These are phyloP conservation scores for Tretioscincus oriximinensis DNA, from an alignment of 2,113 vertebrate species.

Conservation along the genomic window DNA sequence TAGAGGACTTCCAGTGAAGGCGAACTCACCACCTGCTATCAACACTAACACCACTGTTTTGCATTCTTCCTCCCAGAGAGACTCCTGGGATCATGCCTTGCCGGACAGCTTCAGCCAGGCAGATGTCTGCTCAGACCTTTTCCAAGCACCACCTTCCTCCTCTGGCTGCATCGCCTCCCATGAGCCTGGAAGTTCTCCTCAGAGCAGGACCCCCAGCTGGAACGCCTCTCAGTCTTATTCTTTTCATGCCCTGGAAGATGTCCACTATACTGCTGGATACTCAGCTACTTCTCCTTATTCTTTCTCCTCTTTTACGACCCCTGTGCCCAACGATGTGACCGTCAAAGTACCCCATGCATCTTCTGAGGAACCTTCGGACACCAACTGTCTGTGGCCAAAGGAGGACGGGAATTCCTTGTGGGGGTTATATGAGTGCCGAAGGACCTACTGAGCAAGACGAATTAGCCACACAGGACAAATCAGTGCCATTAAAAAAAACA, in stretches of 20 bases:
- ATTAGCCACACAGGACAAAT: neutral
- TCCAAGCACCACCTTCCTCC: conserved; percentile 66
- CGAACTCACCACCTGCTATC: too few relatives aligned
- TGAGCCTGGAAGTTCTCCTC: conserved; percentile 68
- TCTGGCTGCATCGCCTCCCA: conserved; percentile 74
- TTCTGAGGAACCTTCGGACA: conserved; percentile 70
- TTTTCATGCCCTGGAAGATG: conserved; percentile 84
- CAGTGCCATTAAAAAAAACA: neutral
- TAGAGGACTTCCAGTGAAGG: too few relatives aligned
- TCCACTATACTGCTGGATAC: conserved; percentile 78
- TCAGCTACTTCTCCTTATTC: conserved; percentile 71
- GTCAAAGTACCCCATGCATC: conserved; percentile 74
- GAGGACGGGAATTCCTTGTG: conserved; percentile 80
- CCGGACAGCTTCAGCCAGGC: conserved; percentile 74
- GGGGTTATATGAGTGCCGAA: conserved; percentile 82
- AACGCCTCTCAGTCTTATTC: conserved; percentile 78
- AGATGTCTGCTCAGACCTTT: conserved; percentile 74
- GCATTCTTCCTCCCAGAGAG: conserved; percentile 75
- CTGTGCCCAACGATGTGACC: conserved; percentile 73
- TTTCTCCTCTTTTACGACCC: conserved; percentile 77
- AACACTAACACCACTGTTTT: too few relatives aligned
- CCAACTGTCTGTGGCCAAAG: conserved; percentile 77
- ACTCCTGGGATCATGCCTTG: conserved; percentile 84
- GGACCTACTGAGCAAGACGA: conserved; percentile 75
- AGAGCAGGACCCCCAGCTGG: conserved; percentile 77